These are phyloP conservation scores for Panopea generosa DNA, from an alignment of 2,888 invertebrate species.

Conservation along the genomic window DNA sequence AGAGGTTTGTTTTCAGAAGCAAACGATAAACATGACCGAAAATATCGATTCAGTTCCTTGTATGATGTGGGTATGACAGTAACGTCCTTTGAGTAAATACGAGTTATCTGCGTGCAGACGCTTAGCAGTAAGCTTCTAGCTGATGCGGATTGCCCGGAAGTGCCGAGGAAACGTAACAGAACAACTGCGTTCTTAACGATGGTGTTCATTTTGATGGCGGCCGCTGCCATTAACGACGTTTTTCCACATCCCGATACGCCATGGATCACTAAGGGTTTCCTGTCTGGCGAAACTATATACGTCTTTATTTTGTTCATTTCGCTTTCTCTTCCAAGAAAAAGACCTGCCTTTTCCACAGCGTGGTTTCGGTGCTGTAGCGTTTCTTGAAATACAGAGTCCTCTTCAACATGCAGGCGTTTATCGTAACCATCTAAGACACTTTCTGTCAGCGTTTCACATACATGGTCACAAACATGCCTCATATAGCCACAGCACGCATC, in stretches of 20 bases:
- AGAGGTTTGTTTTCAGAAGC: constrained; percentile 63
- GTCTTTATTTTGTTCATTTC: constrained; percentile 36
- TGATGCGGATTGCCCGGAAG: constrained; percentile 69
- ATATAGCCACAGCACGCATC: constrained; percentile 25
- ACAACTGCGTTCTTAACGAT: constrained; percentile 30
- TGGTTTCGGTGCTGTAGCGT: constrained; percentile 49
- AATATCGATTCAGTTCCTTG: constrained; percentile 53
- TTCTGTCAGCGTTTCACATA: constrained; percentile 40
- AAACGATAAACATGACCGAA: constrained; percentile 36
- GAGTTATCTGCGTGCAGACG: constrained; percentile 63
- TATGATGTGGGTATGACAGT: constrained; percentile 48
- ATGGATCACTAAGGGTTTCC: constrained; percentile 71
- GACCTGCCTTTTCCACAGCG: constrained; percentile 44
- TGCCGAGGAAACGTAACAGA: constrained; percentile 71
- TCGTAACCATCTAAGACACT: constrained; percentile 45
- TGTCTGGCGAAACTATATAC: constrained; percentile 30
- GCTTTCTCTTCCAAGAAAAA: constrained; percentile 53
- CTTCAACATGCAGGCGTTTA: constrained; percentile 48
- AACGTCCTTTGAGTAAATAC: constrained; percentile 43
- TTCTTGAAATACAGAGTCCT: constrained; percentile 52
- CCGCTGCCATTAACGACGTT: constrained; percentile 77
- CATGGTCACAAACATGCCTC: constrained; percentile 38
- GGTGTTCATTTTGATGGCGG: constrained; percentile 29
- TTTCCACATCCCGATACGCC: constrained; percentile 81
- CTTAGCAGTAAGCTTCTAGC: constrained; percentile 61